These are phyloP conservation scores for Hedya salicella DNA, from an alignment of 2,888 invertebrate genomes.

Conservation along the genomic window DNA sequence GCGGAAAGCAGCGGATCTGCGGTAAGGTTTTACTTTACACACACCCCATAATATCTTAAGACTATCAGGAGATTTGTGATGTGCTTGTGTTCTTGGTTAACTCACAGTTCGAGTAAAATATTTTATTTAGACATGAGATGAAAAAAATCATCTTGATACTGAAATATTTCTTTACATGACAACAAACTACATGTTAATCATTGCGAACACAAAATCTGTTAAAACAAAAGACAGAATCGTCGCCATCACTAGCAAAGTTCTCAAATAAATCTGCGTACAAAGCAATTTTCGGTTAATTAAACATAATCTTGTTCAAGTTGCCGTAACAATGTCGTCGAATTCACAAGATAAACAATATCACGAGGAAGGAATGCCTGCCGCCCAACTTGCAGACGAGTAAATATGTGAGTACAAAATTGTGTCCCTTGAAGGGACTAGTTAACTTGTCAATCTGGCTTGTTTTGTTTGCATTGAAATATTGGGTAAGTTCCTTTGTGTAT, in stretches of 20 bases:
- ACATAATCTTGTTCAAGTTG: constrained; percentile 53
- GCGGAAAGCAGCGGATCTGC: too few species aligned
- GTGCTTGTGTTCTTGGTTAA: too few species aligned
- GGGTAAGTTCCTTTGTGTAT: too few species aligned
- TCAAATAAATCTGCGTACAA: constrained; percentile 50
- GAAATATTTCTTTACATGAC: too few species aligned
- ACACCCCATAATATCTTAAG: too few species aligned
- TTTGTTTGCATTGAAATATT: neutral
- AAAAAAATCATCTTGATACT: too few species aligned
- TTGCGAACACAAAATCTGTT: constrained; percentile 1
- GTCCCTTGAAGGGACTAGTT: neutral
- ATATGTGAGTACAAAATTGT: constrained; percentile 14
- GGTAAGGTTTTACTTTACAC: too few species aligned
- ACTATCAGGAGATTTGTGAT: too few species aligned
- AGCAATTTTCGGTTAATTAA: constrained; percentile 52
- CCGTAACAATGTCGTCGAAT: constrained; percentile 41
- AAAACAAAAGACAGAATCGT: constrained; percentile 4
- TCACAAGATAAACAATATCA: constrained; percentile 40
- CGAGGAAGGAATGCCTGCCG: constrained; percentile 42
- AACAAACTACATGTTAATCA: neutral
- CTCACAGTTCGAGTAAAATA: too few species aligned
- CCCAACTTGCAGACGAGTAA: constrained; percentile 24
- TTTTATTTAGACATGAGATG: too few species aligned
- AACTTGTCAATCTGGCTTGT: neutral
- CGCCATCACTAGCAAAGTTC: constrained; percentile 46